These are phyloP conservation scores for Strigops habroptila DNA, from an alignment of 2,113 vertebrate genomes.

Conservation along the genomic window DNA sequence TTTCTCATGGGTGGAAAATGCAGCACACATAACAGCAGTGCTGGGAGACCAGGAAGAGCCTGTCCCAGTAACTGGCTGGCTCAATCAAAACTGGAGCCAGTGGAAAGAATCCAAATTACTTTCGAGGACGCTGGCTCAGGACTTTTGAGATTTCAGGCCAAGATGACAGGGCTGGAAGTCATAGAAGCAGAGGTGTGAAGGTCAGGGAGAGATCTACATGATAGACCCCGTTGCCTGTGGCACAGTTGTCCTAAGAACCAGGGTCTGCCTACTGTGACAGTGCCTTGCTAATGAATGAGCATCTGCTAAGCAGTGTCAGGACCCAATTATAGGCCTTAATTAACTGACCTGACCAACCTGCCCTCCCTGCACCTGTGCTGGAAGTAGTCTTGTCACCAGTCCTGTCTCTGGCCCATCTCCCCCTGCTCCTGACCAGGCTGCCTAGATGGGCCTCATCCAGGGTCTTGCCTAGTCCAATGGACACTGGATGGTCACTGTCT, in stretches of 20 bases:
- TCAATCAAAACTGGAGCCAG: background rate
- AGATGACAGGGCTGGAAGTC: background rate
- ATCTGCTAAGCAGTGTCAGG: background rate
- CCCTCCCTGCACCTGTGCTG: background rate
- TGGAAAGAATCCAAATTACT: conserved; percentile 48
- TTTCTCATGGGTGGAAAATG: background rate
- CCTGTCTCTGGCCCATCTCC: background rate
- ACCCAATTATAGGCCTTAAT: background rate
- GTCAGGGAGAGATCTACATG: background rate
- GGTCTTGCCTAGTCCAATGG: background rate
- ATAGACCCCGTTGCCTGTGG: background rate
- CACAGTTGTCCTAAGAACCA: background rate
- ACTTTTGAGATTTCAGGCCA: background rate
- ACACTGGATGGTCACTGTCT: background rate
- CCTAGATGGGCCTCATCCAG: background rate
- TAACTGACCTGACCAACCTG: background rate
- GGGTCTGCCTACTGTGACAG: background rate
- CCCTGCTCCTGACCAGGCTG: background rate
- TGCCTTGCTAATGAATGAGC: background rate
- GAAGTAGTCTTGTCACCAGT: background rate
- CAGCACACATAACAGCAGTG: rapidly evolving
- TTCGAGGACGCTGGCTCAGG: background rate
- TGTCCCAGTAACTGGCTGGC: background rate
- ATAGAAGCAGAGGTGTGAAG: background rate
- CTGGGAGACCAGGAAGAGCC: background rate